Base-by-base conservation (phyloP, 64 coral and sea anemone genomes). In the Hydrozoanthus tunicans region DNA sequence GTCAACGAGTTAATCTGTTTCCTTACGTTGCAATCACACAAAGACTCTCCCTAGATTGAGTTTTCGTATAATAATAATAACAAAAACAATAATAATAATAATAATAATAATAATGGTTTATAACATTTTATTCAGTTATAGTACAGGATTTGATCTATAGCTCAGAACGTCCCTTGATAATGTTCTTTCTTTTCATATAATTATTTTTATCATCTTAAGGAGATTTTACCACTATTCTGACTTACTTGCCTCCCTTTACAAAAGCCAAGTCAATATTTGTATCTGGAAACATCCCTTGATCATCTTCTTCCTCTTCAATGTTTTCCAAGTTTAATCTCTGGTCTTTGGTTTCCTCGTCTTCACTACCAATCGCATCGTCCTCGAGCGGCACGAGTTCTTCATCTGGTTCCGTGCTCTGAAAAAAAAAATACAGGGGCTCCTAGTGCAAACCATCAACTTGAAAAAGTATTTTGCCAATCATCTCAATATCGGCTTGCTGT, bases 241-340 rank as follows among this genome's bases (percentile, higher is more conserved):
- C 92, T 94, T 83, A 96, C 95, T 94, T 96, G 76, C 92, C 83
- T 15, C 89, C 92, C 65, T 76, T 96, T 23, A 91, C 90, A 55
- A 96, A 62, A 15, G 91, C 86, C 64, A 96, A 20, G 11, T 93
- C 95, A 77, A 96, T 96, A 58, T 82, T 96, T 55, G 95, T 96
- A 73, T 96, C 95, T 60, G 95, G 95, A 62, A 93, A 96, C 73
- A 96, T 60, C 12, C 73, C 73, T 12, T 62, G 13, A 43, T 70
- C 56, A 13, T 88, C 93, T 15, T 95, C 91, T 15, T 86, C 88
- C 4, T 92, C 93, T 4, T 95, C 91, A 23, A 7, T 88, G 17
- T 26, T 58, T 58, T 89, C 32, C 25, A 63, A 23, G 3, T 93
- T 63, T 6, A 15, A 13, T 17, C n/a, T 23, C 51, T 90, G 57